Evolutionary conservation across 2,113 vertebrate species (phyloP).

Genomic region (Mellivora capensis): DNA sequence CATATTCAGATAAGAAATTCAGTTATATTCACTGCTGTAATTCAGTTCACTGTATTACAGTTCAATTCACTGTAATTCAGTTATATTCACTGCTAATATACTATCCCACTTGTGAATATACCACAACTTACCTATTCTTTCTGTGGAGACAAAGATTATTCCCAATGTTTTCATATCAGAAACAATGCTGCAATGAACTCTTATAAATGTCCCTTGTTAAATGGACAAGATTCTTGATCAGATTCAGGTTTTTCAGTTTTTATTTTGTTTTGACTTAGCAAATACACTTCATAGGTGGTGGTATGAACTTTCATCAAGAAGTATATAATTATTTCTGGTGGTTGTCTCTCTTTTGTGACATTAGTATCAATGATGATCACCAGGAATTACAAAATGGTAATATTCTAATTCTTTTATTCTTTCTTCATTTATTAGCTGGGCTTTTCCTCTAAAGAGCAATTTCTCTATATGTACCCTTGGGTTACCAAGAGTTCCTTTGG

Average conservation of each 20-base stretch:
- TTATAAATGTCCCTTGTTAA: neutral
- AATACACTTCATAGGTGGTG: neutral
- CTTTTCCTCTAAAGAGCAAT: neutral
- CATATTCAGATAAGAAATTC: neutral
- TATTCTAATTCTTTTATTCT: neutral
- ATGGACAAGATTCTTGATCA: neutral
- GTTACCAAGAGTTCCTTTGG: neutral
- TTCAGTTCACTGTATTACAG: too few relatives aligned
- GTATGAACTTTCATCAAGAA: neutral
- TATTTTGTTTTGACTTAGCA: slow-evolving; percentile 1
- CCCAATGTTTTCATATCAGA: neutral
- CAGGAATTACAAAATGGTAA: neutral
- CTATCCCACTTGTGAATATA: neutral
- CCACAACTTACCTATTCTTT: slow-evolving; percentile 20
- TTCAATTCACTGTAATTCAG: slow-evolving; percentile 47
- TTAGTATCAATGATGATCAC: neutral
- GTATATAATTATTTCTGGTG: neutral
- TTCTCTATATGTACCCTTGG: neutral
- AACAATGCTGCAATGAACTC: neutral
- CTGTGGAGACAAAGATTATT: neutral
- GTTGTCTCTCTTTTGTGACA: neutral
- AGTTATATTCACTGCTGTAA: neutral
- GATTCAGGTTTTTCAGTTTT: neutral
- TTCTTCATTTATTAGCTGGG: neutral
- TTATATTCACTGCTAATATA: neutral